Evolutionary conservation across 1,140 invertebrate genomes (phyloP).

Genomic region (Trinorchestia longiramus): DNA sequence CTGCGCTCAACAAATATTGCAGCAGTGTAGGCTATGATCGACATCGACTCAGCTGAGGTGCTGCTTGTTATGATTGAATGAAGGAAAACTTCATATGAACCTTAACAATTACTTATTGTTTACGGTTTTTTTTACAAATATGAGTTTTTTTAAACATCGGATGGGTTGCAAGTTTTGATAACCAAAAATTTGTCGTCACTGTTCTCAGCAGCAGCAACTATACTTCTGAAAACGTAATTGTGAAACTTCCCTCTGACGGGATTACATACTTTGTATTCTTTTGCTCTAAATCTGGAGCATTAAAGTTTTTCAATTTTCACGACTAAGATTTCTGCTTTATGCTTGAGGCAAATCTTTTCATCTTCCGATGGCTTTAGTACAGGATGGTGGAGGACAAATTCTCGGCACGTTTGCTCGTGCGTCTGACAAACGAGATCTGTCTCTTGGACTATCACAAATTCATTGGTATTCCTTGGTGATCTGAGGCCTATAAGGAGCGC

Average conservation of each 20-base stretch:
- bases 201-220: too few relatives aligned
- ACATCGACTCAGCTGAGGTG: too few relatives aligned
- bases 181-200: too few relatives aligned
- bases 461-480: conserved; percentile 27
- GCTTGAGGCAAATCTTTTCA: background rate
- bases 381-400: background rate
- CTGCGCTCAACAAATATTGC: too few relatives aligned
- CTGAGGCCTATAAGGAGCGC: conserved; percentile 10
- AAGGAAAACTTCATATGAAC: too few relatives aligned
- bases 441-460: background rate
- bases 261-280: background rate
- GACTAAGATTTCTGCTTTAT: background rate
- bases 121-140: too few relatives aligned
- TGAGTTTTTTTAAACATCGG: too few relatives aligned
- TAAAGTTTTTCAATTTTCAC: background rate
- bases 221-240: background rate
- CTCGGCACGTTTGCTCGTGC: background rate
- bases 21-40: too few relatives aligned
- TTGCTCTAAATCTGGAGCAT: background rate
- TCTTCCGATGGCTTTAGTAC: too few relatives aligned
- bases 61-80: too few relatives aligned
- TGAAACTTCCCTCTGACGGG: background rate
- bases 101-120: too few relatives aligned
- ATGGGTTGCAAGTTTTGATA: too few relatives aligned
- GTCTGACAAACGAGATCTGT: conserved; percentile 5